A percentile compares a stretch with the other conserved stretches of the same genome.
Conservation (phyloP, 2,888 invertebrate species). For the Timandra comae region DNA sequence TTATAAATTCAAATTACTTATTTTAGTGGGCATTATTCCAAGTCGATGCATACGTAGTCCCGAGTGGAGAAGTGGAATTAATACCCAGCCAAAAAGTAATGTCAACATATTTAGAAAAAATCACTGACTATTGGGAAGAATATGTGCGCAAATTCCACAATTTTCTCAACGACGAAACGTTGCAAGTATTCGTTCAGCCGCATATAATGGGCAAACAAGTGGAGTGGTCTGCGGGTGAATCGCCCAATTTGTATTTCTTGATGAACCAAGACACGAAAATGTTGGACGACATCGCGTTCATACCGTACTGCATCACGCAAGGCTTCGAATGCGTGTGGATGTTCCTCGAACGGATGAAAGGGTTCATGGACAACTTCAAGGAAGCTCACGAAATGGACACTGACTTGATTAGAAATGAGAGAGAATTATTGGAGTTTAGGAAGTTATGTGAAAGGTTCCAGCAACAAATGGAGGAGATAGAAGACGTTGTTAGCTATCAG, state of each 20-base stretch:
- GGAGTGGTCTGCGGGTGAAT: slow-evolving; percentile 83
- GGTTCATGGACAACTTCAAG: slow-evolving; percentile 80
- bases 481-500: slow-evolving; percentile 80
- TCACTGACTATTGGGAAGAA: slow-evolving; percentile 81
- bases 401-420: slow-evolving; percentile 78
- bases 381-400: slow-evolving; percentile 82
- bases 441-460: slow-evolving; percentile 81
- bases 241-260: slow-evolving; percentile 83
- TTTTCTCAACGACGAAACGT: slow-evolving; percentile 82
- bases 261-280: slow-evolving; percentile 81
- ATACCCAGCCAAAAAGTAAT: slow-evolving; percentile 80
- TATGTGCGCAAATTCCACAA: slow-evolving; percentile 82
- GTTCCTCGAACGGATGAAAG: slow-evolving; percentile 81
- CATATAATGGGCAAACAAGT: slow-evolving; percentile 89
- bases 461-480: slow-evolving; percentile 81
- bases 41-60: slow-evolving; percentile 72
- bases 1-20: slow-evolving; percentile 18
- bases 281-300: slow-evolving; percentile 69
- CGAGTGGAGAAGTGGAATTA: slow-evolving; percentile 55
- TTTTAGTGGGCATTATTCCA: slow-evolving; percentile 79
- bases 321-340: slow-evolving; percentile 79
- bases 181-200: slow-evolving; percentile 87
- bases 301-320: slow-evolving; percentile 73
- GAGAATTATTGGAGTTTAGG: slow-evolving; percentile 80
- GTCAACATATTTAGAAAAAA: slow-evolving; percentile 74